A percentile compares a stretch with the other conserved stretches of the same genome.
Conservation (phyloP, 92 coral and sea anemone species). For the Palythoa grandis region DNA sequence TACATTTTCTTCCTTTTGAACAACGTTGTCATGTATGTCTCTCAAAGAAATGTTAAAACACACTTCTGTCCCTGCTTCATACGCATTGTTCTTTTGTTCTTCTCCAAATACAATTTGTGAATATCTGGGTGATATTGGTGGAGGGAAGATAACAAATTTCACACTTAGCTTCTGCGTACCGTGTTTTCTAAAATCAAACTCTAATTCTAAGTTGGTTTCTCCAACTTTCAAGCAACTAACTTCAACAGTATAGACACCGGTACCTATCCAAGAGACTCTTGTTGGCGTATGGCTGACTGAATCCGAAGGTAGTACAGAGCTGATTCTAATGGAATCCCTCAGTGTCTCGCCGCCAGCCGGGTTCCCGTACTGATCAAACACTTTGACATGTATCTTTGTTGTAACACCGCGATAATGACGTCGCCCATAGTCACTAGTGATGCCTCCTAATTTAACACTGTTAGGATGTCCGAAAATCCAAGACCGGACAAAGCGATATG, state of each 20-base stretch:
- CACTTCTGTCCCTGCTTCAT: slow-evolving; percentile 14
- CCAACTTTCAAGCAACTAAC: background rate
- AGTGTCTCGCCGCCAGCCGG: background rate
- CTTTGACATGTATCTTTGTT: background rate
- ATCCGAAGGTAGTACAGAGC: background rate
- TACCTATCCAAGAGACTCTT: background rate
- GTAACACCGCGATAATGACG: background rate
- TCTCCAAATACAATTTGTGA: background rate
- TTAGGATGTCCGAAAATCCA: background rate
- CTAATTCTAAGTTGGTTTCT: background rate
- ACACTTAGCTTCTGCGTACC: background rate
- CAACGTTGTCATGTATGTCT: slow-evolving; percentile 4
- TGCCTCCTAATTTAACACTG: background rate
- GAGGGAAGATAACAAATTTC: background rate
- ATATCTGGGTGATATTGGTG: background rate
- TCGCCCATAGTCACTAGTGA: background rate
- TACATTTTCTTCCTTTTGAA: background rate
- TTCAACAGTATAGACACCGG: slow-evolving; percentile 2
- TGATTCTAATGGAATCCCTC: background rate
- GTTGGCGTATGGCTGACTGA: background rate
- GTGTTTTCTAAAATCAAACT: background rate
- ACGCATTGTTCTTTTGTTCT: no score
- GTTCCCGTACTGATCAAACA: slow-evolving; percentile 2
- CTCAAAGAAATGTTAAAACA: background rate
- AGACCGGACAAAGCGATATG: background rate